These are phyloP conservation scores for Drosophila malerkotliana DNA, from an alignment of 1,140 invertebrate genomes.

Conservation along the genomic window DNA sequence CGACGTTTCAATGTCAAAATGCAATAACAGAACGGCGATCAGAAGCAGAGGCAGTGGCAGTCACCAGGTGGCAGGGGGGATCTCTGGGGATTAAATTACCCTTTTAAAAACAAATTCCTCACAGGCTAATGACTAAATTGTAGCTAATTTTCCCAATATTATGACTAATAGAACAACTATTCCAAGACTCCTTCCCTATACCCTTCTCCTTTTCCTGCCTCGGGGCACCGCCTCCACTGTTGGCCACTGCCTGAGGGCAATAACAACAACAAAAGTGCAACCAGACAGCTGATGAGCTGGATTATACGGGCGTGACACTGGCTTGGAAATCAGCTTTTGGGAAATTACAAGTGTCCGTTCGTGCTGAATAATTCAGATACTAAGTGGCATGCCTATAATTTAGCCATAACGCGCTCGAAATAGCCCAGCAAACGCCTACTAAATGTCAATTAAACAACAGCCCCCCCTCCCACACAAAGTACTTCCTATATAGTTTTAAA, in stretches of 20 bases:
- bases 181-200: no score
- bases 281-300: conserved; percentile 21
- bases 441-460: neutral
- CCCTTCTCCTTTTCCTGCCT: no score
- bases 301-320: conserved; percentile 30
- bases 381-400: neutral
- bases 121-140: neutral
- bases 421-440: neutral
- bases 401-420: neutral
- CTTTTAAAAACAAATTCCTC: neutral
- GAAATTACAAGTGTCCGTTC: conserved; percentile 31
- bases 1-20: conserved; percentile 41
- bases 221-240: neutral
- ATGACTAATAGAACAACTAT: no score
- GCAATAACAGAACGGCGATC: conserved; percentile 23
- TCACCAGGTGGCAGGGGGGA: neutral
- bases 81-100: neutral
- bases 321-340: conserved; percentile 11
- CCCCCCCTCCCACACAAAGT: neutral
- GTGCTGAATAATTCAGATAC: conserved; percentile 21
- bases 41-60: neutral
- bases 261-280: neutral
- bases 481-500: no score
- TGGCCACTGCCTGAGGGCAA: neutral
- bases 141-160: no score